Evolutionary conservation across 2,113 vertebrate species (phyloP).

Genomic region (Crotalus tigris): DNA sequence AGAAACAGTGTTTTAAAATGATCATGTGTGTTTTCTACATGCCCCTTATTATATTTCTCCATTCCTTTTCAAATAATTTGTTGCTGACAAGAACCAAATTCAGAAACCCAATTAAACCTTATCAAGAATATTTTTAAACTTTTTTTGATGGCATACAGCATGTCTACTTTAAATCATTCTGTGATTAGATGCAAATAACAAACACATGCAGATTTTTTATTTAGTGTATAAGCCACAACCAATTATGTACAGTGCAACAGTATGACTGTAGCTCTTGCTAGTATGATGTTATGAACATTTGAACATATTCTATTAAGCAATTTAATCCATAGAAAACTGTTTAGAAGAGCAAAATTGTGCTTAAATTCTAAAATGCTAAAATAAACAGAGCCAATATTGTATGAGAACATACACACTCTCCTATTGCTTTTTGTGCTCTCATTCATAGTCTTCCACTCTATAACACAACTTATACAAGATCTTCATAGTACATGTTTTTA

Average conservation of each 20-base stretch:
- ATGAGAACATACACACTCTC: constrained; percentile 61
- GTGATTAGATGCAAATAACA: constrained; percentile 59
- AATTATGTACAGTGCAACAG: constrained; percentile 70
- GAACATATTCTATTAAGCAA: constrained; percentile 60
- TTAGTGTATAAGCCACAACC: constrained; percentile 54
- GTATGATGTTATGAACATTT: constrained; percentile 57
- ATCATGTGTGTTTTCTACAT: constrained; percentile 78
- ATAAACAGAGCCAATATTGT: constrained; percentile 52
- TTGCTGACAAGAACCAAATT: constrained; percentile 42
- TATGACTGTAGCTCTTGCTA: constrained; percentile 62
- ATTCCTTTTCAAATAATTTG: constrained; percentile 55
- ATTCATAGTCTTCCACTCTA: constrained; percentile 74
- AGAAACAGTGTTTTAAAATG: constrained; percentile 34
- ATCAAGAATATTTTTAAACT: constrained; percentile 55
- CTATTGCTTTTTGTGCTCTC: constrained; percentile 64
- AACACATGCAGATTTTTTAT: constrained; percentile 53
- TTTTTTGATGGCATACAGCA: constrained; percentile 65
- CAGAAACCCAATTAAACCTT: constrained; percentile 52
- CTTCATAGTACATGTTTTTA: constrained; percentile 61
- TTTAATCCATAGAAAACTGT: constrained; percentile 69
- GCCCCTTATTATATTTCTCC: constrained; percentile 69
- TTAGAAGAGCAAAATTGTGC: constrained; percentile 63
- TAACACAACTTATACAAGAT: constrained; percentile 64
- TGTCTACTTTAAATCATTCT: constrained; percentile 62
- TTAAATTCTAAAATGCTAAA: constrained; percentile 57